These are phyloP conservation scores for Calycopis cecrops DNA, from an alignment of 1,140 invertebrate species.

Conservation along the genomic window DNA sequence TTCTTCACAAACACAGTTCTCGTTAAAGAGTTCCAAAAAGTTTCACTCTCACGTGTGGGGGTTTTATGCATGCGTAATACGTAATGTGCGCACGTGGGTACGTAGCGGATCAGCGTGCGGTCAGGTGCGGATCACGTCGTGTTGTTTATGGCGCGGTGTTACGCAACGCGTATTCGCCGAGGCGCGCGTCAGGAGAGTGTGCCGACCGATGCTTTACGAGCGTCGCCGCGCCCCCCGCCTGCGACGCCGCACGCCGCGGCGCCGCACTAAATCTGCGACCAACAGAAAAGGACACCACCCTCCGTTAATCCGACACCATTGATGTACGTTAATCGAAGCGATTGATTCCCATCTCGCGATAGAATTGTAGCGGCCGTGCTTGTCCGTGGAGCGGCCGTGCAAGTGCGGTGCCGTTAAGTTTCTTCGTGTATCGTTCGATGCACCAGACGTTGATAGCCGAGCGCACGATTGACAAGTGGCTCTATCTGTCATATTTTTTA, in stretches of 20 bases:
- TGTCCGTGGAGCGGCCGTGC: constrained; percentile 54
- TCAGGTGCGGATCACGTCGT: constrained; percentile 56
- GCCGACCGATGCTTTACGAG: constrained; percentile 74
- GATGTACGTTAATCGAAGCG: constrained; percentile 64
- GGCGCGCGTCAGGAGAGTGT: constrained; percentile 74
- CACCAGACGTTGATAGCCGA: constrained; percentile 68
- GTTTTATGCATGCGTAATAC: constrained; percentile 69
- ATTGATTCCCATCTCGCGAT: constrained; percentile 65
- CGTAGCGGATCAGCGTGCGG: constrained; percentile 20
- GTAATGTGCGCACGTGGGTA: constrained; percentile 62
- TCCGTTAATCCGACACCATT: constrained; percentile 61
- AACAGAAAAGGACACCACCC: constrained; percentile 67
- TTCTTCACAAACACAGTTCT: constrained; percentile 67
- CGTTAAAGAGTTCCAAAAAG: constrained; percentile 46
- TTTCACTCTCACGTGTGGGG: constrained; percentile 70
- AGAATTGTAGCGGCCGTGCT: constrained; percentile 56
- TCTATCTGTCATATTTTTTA: constrained; percentile 44
- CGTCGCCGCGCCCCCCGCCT: constrained; percentile 58
- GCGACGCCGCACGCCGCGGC: constrained; percentile 65
- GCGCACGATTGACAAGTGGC: constrained; percentile 41
- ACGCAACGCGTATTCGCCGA: constrained; percentile 72
- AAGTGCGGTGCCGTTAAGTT: constrained; percentile 72
- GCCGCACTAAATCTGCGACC: constrained; percentile 71
- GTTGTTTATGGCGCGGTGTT: constrained; percentile 70
- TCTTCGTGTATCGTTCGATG: constrained; percentile 75